Evolutionary conservation across 2,888 invertebrate genomes (phyloP), one percentile per base, ranked within the genome.

Genomic region (Nycteola revayana): DNA sequence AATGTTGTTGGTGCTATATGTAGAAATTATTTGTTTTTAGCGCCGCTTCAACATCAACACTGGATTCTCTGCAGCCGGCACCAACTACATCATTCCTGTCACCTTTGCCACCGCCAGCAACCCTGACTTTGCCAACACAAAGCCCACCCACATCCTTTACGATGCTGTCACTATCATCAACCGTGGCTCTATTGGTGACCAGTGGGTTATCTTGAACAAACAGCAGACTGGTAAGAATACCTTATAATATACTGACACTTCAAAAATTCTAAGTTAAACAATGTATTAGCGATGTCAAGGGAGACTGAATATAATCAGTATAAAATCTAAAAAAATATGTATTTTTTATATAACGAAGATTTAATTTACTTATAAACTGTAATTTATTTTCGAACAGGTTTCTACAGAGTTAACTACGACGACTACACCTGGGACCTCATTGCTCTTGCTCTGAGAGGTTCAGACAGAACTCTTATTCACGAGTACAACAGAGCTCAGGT

Each of bases 401-500:
- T 85, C 65, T 94, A 93, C 58, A 86, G 93, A 57, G 93, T 93
- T 0, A 92, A 92, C 60, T 94, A 94, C 50, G 92, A 93, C 50
- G 59, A 66, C 0, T 72, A 74, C 28, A 89, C 91, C 0, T 93
- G 92, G 93, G 49, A 81, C 1, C 68, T 83, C 9, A 87, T 92
- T 23, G 67, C 71, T 1, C 35, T 72, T 1, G 89, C 86, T 11
- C 64, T 92, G 35, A 63, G 73, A 50, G 66, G 75, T 14, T n/a
- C 48, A 0, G 41, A 59, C 8, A 73, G 77, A 25, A 57, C 52
- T 5, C 33, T 23, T 0, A 93, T 95, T 30, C 90, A 93, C 47
- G 90, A 91, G 25, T 72, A 92, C 7, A 95, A 95, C 71, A 90
- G 93, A 54, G 95, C 95, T 2, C 95, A 96, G 79, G 86, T 94